Base-by-base conservation (phyloP, 2,797 vertebrate genomes). In the Acipenser transmontanus region DNA sequence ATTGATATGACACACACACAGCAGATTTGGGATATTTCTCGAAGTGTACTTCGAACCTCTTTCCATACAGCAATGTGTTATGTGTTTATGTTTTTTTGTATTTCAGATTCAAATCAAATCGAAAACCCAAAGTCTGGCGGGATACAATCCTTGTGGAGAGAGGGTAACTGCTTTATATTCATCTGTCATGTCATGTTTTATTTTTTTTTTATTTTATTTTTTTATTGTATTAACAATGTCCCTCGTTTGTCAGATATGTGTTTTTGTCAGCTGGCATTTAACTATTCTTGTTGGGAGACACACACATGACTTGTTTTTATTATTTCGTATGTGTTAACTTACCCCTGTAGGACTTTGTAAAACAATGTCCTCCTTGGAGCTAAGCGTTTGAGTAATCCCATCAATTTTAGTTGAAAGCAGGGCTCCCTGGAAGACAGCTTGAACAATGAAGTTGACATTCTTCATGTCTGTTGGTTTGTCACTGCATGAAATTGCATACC, bases 101-200 rank as follows among this genome's bases (percentile, higher is more conserved):
- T 93, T 90, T 77, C 88, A 99, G 97, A 90, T 98, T 99, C 87
- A 95, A 95, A 87, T 91, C 94, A 80, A 98, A 92, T 89, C 97
- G 94, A 90, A 99, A 93, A 90, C 91, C 86, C 79, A 98, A 94
- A 91, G 91, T 97, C 79, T 99, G 97, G 97, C 94, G 97, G 82
- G 96, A 99, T 87, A 96, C 97, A 71, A 99, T 99, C 91, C 93
- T 99, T 49, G 95, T 99, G 88, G 97, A 99, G 90, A 93, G 97
- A 92, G 97, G 97, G 97, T 99, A 96, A 95, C 86, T 34, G 34
- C 34, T 34, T 3, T 34, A 34, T 34, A 34, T 34, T 34, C 34
- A 34, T 34, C 4, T 1, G 72, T 68, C 47, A 34, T 34, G 34
- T 34, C 56, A 57, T 62, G 68, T 83, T 76, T 78, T 76, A 80